Conservation (phyloP, 2,888 invertebrate genomes). For the Nesidiocoris tenuis region DNA sequence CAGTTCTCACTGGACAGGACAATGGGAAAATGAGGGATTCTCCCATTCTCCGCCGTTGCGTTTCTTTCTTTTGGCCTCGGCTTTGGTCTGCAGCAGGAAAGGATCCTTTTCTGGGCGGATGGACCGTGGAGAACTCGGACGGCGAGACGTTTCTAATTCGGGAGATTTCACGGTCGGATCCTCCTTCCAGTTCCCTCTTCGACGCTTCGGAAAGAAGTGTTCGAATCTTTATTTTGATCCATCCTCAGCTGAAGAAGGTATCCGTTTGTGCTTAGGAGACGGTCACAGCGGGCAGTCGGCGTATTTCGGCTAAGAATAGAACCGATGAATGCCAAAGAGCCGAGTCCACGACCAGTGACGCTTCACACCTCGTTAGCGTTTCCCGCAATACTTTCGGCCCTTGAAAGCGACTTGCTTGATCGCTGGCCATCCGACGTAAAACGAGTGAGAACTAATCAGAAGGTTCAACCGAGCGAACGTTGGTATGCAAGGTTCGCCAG, state of each 20-base stretch:
- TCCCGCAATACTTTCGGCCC: not conserved
- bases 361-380: not conserved
- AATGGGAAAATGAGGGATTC: not conserved
- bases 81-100: not conserved
- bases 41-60: not conserved
- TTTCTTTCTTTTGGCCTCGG: not conserved
- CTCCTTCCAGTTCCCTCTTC: not conserved
- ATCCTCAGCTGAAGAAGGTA: not conserved
- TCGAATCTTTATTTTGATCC: not conserved
- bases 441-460: not conserved
- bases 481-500: too few relatives aligned
- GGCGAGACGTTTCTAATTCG: slow-evolving; percentile 27
- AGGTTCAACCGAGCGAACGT: too few relatives aligned
- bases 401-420: not conserved
- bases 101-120: not conserved
- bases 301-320: not conserved
- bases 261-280: not conserved
- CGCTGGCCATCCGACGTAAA: not conserved
- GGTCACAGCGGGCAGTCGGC: not conserved
- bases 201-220: not conserved
- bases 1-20: not conserved
- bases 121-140: slow-evolving; percentile 15
- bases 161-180: slow-evolving; percentile 27
- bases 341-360: not conserved
- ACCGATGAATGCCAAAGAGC: not conserved